Evolutionary conservation across 2,888 invertebrate genomes (phyloP).

Genomic region (Eupithecia subfuscata): DNA sequence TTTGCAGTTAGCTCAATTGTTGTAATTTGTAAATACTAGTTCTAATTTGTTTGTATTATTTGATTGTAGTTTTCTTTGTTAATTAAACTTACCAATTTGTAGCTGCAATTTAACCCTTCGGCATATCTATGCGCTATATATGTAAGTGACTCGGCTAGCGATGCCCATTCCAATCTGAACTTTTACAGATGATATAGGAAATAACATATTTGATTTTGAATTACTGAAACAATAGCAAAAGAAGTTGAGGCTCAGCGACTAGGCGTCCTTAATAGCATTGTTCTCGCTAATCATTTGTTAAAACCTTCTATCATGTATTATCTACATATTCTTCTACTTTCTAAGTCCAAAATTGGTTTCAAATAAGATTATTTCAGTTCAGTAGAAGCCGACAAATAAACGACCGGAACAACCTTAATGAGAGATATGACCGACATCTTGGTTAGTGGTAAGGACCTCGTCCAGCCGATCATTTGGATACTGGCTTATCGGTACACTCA

Average conservation of each 20-base stretch:
- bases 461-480: background rate
- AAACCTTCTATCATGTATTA: background rate
- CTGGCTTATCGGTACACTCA: constrained; percentile 11
- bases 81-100: background rate
- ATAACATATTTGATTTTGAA: background rate
- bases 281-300: background rate
- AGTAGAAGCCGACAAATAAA: background rate
- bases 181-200: background rate
- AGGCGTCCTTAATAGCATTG: background rate
- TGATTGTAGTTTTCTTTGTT: no score
- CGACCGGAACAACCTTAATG: background rate
- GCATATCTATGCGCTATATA: background rate
- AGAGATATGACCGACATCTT: background rate
- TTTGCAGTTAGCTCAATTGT: no score
- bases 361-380: background rate
- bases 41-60: no score
- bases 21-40: no score
- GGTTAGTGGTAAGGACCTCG: background rate
- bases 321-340: background rate
- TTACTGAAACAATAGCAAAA: background rate
- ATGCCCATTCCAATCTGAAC: background rate
- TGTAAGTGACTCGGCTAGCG: background rate
- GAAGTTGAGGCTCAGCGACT: background rate
- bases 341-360: background rate
- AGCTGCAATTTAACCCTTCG: background rate